Evolutionary conservation across 2,797 vertebrate genomes (phyloP).

Genomic region (Hydrocynus forskahlii): DNA sequence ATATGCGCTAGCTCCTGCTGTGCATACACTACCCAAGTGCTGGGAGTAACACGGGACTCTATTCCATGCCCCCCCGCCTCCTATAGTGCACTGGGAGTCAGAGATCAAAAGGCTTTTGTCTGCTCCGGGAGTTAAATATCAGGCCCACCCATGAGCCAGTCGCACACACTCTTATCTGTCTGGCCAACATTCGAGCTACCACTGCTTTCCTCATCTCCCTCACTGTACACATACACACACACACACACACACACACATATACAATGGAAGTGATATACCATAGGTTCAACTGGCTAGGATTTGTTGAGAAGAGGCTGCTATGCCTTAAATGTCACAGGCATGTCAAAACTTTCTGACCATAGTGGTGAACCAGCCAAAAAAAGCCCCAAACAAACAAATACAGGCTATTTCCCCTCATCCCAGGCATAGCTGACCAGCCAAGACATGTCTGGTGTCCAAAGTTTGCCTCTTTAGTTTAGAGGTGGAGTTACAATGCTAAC

Average conservation of each 20-base stretch:
- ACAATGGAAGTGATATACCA: neutral
- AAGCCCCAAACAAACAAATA: too few relatives aligned
- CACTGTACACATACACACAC: too few relatives aligned
- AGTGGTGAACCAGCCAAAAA: neutral
- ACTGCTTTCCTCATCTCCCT: constrained; percentile 11
- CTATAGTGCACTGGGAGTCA: constrained; percentile 33
- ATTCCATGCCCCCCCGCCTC: constrained; percentile 36
- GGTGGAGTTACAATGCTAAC: too few relatives aligned
- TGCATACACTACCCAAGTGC: constrained; percentile 41
- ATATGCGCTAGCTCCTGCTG: constrained; percentile 27
- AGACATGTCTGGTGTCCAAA: neutral
- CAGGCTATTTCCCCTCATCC: too few relatives aligned
- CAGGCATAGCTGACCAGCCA: too few relatives aligned
- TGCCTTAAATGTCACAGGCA: neutral
- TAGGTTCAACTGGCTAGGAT: neutral
- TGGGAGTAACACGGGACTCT: constrained; percentile 21
- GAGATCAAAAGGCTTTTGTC: constrained; percentile 55
- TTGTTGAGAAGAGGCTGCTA: neutral
- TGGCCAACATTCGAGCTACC: neutral
- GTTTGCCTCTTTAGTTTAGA: too few relatives aligned
- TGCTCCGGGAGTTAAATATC: constrained; percentile 49
- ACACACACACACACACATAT: neutral
- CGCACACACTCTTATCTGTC: constrained; percentile 24
- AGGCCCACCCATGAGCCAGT: constrained; percentile 41
- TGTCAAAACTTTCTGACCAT: neutral